Base-by-base conservation (phyloP, 2,888 invertebrate species). In the Gortyna flavago region DNA sequence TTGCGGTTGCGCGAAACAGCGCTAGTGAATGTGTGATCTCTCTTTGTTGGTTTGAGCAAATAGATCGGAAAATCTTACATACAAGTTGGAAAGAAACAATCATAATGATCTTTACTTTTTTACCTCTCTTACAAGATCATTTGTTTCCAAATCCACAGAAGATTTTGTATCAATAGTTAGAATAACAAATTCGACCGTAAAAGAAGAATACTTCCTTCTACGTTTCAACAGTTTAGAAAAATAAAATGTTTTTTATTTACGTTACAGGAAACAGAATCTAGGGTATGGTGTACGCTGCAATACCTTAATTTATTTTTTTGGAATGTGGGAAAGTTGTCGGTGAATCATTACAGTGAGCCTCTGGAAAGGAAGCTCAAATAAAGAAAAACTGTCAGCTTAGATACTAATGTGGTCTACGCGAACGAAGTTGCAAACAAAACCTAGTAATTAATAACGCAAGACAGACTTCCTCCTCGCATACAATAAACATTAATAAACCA, bases 401-500 rank as follows among this genome's bases (percentile, higher is more conserved):
- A n/a, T n/a, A 86, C 85, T 85, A 85, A 85, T 86, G 80, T 70
- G 74, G 76, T 84, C 86, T 70, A 70, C 74, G 80, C 73, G 80
- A 74, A 77, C 76, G 66, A 64, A 80, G 86, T 84, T 72, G 64
- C 72, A 80, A 80, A 85, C 85, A 85, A 85, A 85, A 86, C 86
- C 76, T 72, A 61, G 85, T 84, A 85, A 86, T 85, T 85, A 85
- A 85, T 86, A 86, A 85, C 80, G 18, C 64, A 66, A 86, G 85
- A 77, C 84, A 86, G 65, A 84, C 86, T 85, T 86, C 84, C 80
- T 85, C 38, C 77, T 85, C 72, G 80, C 85, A 84, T 62, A 86
- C 77, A 85, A 85, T 85, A 85, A 77, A 85, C 85, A 85, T 85
- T 84, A 86, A 85, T 85, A 85, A 85, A 84, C 75, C 86, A 85